Conservation (phyloP, 92 coral and sea anemone species). For the Porites rus region DNA sequence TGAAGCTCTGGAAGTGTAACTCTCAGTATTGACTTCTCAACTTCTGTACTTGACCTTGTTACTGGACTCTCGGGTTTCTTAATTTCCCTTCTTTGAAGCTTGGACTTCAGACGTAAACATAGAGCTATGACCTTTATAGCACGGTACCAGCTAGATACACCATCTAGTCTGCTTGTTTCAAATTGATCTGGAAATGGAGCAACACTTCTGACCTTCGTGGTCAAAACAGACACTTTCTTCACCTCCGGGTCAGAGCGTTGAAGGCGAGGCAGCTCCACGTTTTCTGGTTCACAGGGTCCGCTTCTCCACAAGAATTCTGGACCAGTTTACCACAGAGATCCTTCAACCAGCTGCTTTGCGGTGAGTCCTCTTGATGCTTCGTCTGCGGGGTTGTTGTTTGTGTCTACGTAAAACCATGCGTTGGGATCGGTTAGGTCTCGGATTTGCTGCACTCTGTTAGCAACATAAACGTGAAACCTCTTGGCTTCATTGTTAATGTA, state of each 20-base stretch:
- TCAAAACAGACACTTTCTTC: not conserved
- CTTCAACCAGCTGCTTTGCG: slow-evolving; percentile 5
- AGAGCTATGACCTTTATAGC: too few species aligned
- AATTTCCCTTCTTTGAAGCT: too few species aligned
- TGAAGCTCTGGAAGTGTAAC: too few species aligned
- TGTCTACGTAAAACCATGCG: not conserved
- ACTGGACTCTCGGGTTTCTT: too few species aligned
- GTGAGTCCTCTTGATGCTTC: slow-evolving; percentile 3
- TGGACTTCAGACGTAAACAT: too few species aligned
- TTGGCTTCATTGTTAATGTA: too few species aligned
- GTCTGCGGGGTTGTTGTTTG: not conserved
- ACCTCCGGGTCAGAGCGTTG: slow-evolving; percentile 2
- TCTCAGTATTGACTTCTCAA: too few species aligned
- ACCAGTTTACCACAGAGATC: not conserved
- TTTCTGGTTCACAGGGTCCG: slow-evolving; percentile 5
- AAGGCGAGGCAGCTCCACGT: not conserved
- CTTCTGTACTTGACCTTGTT: too few species aligned
- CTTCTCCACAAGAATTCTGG: not conserved
- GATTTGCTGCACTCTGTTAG: not conserved
- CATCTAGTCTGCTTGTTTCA: too few species aligned
- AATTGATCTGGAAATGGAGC: too few species aligned
- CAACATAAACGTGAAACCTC: not conserved
- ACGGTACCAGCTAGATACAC: too few species aligned
- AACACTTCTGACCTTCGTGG: too few species aligned
- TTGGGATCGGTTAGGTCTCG: slow-evolving; percentile 8